These are phyloP conservation scores for Neopelma chrysocephalum DNA, from an alignment of 2,797 vertebrate genomes.

Conservation along the genomic window DNA sequence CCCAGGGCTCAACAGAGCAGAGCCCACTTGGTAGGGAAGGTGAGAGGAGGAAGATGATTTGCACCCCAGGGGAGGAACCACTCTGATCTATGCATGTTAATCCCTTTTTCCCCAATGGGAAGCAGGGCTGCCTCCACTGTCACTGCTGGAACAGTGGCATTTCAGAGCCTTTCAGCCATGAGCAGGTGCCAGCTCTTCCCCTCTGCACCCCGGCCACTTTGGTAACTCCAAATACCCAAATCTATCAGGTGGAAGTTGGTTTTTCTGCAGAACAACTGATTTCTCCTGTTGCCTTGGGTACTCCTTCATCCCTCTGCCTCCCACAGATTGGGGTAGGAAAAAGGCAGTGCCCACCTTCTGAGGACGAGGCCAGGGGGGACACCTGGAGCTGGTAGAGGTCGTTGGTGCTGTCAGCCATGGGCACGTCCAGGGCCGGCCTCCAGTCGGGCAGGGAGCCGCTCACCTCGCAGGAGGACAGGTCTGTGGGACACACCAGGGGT, in stretches of 20 bases:
- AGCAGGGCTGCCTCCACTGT: neutral
- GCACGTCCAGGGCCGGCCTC: conserved; percentile 71
- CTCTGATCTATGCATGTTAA: neutral
- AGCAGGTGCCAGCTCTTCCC: neutral
- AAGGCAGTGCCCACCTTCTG: conserved; percentile 67
- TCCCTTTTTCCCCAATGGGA: neutral
- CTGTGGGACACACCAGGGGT: conserved; percentile 44
- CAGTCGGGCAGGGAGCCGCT: conserved; percentile 70
- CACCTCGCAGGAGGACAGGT: conserved; percentile 54
- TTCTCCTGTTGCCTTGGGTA: neutral
- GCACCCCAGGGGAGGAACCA: neutral
- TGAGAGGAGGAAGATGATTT: neutral
- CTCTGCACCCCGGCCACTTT: neutral
- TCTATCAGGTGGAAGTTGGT: neutral
- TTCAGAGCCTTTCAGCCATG: neutral
- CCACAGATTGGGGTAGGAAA: neutral
- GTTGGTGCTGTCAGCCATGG: conserved; percentile 73
- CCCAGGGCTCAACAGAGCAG: neutral
- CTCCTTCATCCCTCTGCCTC: neutral
- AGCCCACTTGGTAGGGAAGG: neutral
- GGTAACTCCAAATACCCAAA: neutral
- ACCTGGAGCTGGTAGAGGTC: conserved; percentile 83
- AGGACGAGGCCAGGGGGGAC: conserved; percentile 83
- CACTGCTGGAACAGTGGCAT: neutral
- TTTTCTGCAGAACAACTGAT: neutral